These are phyloP conservation scores for Xanthia togata DNA, from an alignment of 2,888 invertebrate genomes.

Conservation along the genomic window DNA sequence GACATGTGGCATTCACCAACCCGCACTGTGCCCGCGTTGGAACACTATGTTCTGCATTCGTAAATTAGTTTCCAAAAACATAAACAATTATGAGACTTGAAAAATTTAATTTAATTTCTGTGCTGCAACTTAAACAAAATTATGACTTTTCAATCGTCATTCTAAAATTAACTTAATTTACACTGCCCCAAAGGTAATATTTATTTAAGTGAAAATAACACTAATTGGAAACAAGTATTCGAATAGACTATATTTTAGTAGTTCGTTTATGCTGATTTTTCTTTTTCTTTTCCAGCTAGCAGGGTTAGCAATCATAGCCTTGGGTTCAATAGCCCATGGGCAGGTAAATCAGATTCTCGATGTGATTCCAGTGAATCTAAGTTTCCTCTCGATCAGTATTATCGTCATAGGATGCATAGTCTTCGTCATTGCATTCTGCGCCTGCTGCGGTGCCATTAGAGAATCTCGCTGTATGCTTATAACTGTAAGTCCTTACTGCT, in stretches of 20 bases:
- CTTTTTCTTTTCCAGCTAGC: conserved; percentile 70
- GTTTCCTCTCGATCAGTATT: conserved; percentile 70
- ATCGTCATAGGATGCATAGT: conserved; percentile 89
- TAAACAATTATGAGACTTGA: too few relatives aligned
- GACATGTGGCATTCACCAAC: too few relatives aligned
- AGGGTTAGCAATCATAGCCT: conserved; percentile 71
- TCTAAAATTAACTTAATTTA: too few relatives aligned
- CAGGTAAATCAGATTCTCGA: conserved; percentile 65
- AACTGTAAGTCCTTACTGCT: conserved; percentile 89
- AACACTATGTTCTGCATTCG: too few relatives aligned
- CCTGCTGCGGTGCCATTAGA: conserved; percentile 95
- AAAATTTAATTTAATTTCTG: too few relatives aligned
- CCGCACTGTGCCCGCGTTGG: too few relatives aligned
- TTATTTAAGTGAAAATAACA: not conserved
- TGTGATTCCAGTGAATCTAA: conserved; percentile 67
- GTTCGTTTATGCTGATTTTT: too few relatives aligned
- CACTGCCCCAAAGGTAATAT: too few relatives aligned
- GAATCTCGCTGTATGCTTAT: conserved; percentile 95
- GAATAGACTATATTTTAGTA: not conserved
- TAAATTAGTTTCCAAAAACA: too few relatives aligned
- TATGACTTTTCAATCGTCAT: too few relatives aligned
- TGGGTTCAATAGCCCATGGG: conserved; percentile 72
- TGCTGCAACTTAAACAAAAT: too few relatives aligned
- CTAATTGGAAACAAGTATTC: not conserved
- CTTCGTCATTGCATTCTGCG: conserved; percentile 94